A percentile compares a stretch with the other conserved stretches of the same genome.
Conservation (phyloP, 2,888 invertebrate species). For the Polyploca ridens region DNA sequence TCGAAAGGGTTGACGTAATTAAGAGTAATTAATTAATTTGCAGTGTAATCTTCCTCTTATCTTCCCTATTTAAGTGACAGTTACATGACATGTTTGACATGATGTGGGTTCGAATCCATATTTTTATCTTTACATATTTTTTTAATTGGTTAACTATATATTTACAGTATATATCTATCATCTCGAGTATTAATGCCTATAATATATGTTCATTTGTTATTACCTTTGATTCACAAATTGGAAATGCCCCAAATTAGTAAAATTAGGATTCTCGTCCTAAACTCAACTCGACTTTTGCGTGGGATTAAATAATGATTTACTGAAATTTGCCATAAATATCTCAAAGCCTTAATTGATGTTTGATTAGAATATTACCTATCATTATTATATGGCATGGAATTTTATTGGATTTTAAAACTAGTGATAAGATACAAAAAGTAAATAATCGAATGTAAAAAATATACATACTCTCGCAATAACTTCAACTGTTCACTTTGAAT, state of each 20-base stretch:
- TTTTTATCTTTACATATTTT: constrained; percentile 35
- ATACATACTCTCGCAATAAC: not conserved
- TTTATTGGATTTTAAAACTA: too few species aligned
- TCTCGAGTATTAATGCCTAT: constrained; percentile 5
- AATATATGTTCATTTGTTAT: constrained; percentile 3
- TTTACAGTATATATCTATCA: not conserved
- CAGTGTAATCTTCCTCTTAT: constrained; percentile 50
- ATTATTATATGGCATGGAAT: too few species aligned
- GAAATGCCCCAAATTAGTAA: too few species aligned
- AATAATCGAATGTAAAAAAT: not conserved
- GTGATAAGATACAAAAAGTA: too few species aligned
- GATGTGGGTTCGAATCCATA: constrained; percentile 61
- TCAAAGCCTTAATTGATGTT: too few species aligned
- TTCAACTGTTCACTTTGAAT: not conserved
- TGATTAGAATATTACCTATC: too few species aligned
- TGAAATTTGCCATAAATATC: too few species aligned
- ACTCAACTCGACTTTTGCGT: too few species aligned
- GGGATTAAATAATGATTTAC: too few species aligned
- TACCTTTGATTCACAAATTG: too few species aligned
- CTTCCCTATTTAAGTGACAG: constrained; percentile 58
- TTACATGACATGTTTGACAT: constrained; percentile 67
- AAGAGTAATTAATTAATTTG: constrained; percentile 66
- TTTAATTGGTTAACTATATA: not conserved
- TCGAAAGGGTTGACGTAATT: constrained; percentile 72
- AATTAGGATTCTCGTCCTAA: too few species aligned